Evolutionary conservation across 2,797 vertebrate species (phyloP).

Genomic region (Atherinosoma microstoma): DNA sequence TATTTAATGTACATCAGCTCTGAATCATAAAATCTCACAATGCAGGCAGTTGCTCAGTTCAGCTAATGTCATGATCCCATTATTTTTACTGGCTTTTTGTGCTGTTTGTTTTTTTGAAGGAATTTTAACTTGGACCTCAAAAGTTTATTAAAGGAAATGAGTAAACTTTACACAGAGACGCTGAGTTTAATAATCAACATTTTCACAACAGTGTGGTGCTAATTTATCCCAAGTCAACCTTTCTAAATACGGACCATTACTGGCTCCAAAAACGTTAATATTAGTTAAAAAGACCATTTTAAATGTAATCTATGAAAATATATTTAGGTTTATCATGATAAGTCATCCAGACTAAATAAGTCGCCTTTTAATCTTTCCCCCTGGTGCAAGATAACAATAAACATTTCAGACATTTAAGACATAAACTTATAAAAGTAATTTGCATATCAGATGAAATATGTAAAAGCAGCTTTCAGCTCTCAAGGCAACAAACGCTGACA

Average conservation of each 20-base stretch:
- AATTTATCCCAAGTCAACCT: slow-evolving; percentile 23
- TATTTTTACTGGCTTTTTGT: not conserved
- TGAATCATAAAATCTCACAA: not conserved
- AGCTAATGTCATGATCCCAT: not conserved
- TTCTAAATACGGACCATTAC: slow-evolving; percentile 31
- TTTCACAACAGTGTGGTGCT: not conserved
- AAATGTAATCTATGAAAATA: slow-evolving; percentile 24
- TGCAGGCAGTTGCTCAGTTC: not conserved
- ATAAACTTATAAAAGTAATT: slow-evolving; percentile 50
- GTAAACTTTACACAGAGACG: not conserved
- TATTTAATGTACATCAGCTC: not conserved
- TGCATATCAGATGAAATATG: slow-evolving; percentile 61
- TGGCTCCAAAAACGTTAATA: slow-evolving; percentile 19
- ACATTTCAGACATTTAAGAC: slow-evolving; percentile 50
- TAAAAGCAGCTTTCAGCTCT: slow-evolving; percentile 52
- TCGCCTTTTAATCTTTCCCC: not conserved
- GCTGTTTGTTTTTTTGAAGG: not conserved
- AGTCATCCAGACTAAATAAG: slow-evolving; percentile 32
- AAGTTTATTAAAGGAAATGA: not conserved
- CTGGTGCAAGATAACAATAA: slow-evolving; percentile 36
- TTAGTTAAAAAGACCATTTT: slow-evolving; percentile 15
- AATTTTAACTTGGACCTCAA: not conserved
- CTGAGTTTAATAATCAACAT: not conserved
- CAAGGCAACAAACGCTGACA: slow-evolving; percentile 46
- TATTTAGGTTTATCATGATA: slow-evolving; percentile 19